Evolutionary conservation across 53 echinoderm and acorn worm species (phyloP).

Genomic region (Stichopus horrens): DNA sequence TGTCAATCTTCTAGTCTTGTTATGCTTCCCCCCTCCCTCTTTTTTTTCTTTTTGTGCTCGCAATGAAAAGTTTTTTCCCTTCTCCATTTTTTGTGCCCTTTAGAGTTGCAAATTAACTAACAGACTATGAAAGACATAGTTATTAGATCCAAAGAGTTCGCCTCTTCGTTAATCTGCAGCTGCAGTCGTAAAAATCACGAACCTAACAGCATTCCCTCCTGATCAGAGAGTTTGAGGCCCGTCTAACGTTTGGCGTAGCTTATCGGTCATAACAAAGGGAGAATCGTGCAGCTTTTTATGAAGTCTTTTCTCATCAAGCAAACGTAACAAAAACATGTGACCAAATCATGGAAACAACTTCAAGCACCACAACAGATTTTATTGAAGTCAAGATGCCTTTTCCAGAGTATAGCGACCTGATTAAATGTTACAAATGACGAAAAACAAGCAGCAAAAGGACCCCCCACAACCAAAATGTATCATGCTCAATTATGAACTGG

Average conservation of each 20-base stretch:
- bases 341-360: not conserved
- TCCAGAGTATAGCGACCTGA: too few species aligned
- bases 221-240: not conserved
- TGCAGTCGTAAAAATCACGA: not conserved
- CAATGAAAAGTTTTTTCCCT: not conserved
- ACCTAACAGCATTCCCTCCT: not conserved
- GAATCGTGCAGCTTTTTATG: not conserved
- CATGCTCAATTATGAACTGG: too few species aligned
- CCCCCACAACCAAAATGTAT: too few species aligned
- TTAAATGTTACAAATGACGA: too few species aligned
- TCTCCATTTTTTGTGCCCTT: not conserved
- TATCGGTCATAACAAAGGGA: not conserved
- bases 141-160: not conserved
- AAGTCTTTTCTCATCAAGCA: not conserved
- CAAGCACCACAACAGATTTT: too few species aligned
- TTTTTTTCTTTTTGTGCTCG: not conserved
- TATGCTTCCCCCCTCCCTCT: not conserved
- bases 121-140: not conserved
- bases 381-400: too few species aligned
- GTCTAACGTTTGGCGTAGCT: not conserved
- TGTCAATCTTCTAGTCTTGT: not conserved
- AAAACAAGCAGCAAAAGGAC: too few species aligned
- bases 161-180: constrained; percentile 3
- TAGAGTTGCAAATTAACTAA: constrained; percentile 10
- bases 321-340: not conserved